Evolutionary conservation across 2,888 invertebrate species (phyloP).

Genomic region (Tipula vernalis): DNA sequence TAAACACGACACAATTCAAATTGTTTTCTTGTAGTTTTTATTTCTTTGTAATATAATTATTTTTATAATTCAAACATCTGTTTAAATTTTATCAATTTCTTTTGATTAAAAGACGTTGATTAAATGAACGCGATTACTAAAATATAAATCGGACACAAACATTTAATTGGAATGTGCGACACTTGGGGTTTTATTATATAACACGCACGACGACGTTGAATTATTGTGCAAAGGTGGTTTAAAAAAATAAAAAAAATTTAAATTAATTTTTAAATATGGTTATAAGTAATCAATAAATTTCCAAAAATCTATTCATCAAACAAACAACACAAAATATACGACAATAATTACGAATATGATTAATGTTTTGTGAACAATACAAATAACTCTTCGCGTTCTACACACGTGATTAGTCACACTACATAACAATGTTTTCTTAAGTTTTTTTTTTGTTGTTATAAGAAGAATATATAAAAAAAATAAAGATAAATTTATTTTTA

Average conservation of each 20-base stretch:
- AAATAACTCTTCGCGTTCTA: slow-evolving; percentile 1
- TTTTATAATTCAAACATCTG: background rate
- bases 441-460: background rate
- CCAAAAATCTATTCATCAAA: background rate
- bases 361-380: background rate
- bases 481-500: background rate
- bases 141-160: background rate
- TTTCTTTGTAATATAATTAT: slow-evolving; percentile 4
- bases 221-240: background rate
- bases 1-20: background rate
- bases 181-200: background rate
- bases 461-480: background rate
- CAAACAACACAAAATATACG: background rate
- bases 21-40: background rate
- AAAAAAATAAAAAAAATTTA: background rate
- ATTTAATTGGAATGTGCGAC: background rate
- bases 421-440: background rate
- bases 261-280: background rate
- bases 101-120: slow-evolving; percentile 4
- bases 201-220: background rate
- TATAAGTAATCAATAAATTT: background rate
- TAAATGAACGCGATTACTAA: background rate
- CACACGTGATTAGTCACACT: slow-evolving; percentile 10
- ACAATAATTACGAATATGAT: slow-evolving; percentile 10
- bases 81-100: background rate